phyloP scores from a whole-genome alignment of 2,113 vertebrate genomes.

The Podilymbus podiceps region DNA sequence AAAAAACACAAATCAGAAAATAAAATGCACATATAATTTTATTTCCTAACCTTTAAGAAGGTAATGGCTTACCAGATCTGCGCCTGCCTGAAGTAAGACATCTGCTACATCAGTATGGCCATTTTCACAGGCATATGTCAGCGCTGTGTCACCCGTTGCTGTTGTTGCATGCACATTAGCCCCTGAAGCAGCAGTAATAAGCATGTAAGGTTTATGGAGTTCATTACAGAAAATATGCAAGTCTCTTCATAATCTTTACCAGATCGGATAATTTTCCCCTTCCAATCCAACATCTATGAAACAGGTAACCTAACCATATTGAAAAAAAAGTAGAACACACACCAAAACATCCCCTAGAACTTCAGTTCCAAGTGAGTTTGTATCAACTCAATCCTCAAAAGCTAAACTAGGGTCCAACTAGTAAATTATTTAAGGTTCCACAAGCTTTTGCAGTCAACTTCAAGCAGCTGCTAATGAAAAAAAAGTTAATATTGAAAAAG shows the following conservation, averaged over 20 bases:
- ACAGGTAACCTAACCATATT: not conserved
- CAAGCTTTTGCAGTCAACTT: not conserved
- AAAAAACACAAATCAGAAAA: not conserved
- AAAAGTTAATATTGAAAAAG: rapidly evolving
- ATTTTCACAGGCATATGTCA: conserved; percentile 98
- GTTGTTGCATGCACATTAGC: conserved; percentile 98
- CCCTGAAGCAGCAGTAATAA: conserved; percentile 69
- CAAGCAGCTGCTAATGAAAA: not conserved
- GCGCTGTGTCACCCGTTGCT: conserved; percentile 94
- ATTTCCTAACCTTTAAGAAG: not conserved
- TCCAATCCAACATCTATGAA: not conserved
- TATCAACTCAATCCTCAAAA: not conserved
- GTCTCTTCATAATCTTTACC: not conserved
- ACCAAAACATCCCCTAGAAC: not conserved
- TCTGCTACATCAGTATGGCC: conserved; percentile 98
- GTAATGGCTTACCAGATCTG: conserved; percentile 86
- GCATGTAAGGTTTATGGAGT: not conserved
- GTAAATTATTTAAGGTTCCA: not conserved
- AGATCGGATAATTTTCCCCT: not conserved
- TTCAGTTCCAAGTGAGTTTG: not conserved
- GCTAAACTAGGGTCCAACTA: not conserved
- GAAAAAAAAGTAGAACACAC: not conserved
- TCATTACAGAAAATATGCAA: rapidly evolving
- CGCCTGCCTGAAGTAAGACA: conserved; percentile 94
- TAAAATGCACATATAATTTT: rapidly evolving